A percentile compares a stretch with the other conserved stretches of the same genome.
phyloP scores from a whole-genome alignment of 2,113 vertebrate genomes.

The Antechinus flavipes region DNA sequence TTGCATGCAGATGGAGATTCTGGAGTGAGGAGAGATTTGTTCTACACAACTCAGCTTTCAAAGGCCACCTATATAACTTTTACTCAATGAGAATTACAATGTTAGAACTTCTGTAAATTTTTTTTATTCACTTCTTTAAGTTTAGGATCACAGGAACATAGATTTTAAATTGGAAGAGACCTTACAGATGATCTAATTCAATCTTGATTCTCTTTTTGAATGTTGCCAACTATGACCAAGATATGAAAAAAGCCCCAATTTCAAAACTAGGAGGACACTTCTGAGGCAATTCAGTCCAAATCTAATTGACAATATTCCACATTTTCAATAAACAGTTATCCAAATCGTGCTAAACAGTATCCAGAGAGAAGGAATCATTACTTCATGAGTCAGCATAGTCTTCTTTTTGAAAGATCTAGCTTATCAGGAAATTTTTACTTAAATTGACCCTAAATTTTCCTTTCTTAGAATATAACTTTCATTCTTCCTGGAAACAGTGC shows the following conservation, averaged over 20 bases:
- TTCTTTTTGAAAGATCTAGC: background rate
- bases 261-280: background rate
- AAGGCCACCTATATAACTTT: background rate
- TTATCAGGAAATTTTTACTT: background rate
- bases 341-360: background rate
- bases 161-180: background rate
- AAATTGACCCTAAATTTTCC: background rate
- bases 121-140: background rate
- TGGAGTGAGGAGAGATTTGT: too few species aligned
- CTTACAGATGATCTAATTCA: background rate
- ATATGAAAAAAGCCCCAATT: background rate
- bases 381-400: background rate
- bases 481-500: background rate
- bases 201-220: background rate
- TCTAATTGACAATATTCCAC: background rate
- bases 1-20: background rate
- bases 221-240: background rate
- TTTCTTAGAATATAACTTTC: background rate
- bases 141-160: background rate
- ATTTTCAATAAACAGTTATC: background rate
- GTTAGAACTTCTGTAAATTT: background rate
- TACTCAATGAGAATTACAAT: background rate
- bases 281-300: background rate
- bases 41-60: background rate
- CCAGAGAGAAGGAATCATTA: background rate